Evolutionary conservation across 2,113 vertebrate genomes (phyloP), one percentile per base, ranked within the genome.

Genomic region (Mastomys natalensis): DNA sequence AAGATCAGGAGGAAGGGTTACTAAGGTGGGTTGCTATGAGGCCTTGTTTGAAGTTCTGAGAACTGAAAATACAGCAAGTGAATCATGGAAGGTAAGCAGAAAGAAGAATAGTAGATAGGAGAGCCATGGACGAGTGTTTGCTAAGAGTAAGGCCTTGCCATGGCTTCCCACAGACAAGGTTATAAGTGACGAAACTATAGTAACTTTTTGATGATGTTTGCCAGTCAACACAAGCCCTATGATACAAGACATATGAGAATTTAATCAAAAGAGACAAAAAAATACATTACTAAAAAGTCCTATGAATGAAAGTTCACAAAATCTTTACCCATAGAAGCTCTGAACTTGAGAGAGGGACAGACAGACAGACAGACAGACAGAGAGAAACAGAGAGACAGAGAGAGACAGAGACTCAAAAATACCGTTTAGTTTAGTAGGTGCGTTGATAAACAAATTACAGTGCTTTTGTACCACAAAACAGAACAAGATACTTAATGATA

Each of bases 201-300:
- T 34, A 78, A 53, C 34, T 51, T 70, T 26, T 37, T 87, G 19
- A 22, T 74, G 37, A 40, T 26, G 8, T 48, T 74, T 91, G 77
- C 17, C 24, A 89, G 34, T 3, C 74, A 24, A 86, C 4, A 78
- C 1, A 89, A 51, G 37, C 12, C 29, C 22, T 78, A 55, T 16
- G 29, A 43, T 12, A 26, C 40, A 80, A 24, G 80, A n/a, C 53
- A 81, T 60, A 22, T 92, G 55, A 76, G 66, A 76, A 82, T 81
- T 68, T 89, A 90, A 94, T 77, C 26, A 87, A 87, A 29, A 87
- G 22, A 21, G 77, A 76, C 60, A 43, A 70, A 95, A 94, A 94
- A 74, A 55, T 2, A 34, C 1, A 55, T 68, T 96, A 2, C 80
- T 82, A 16, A 48, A 74, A 92, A 81, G 13, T 68, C 4, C 24